Percentiles rank a stretch among this genome's conserved stretches.
These are phyloP conservation scores for Acrocyrtus sp. DNA, from an alignment of 2,888 invertebrate species.

Conservation along the genomic window DNA sequence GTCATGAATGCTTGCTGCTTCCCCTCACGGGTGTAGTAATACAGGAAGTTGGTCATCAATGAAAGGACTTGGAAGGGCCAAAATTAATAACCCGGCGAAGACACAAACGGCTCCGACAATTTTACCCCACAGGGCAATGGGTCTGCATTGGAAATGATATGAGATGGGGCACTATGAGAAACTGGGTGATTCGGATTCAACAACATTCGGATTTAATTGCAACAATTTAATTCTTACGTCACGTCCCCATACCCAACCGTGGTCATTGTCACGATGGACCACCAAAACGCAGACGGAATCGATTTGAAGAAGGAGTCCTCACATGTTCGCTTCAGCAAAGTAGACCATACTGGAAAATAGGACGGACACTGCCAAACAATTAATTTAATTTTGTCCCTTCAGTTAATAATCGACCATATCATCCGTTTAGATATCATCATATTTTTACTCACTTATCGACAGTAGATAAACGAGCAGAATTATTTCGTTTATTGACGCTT, in stretches of 20 bases:
- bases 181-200: not conserved
- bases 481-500: slow-evolving; percentile 96
- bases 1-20: too few species aligned
- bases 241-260: not conserved
- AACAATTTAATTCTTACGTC: not conserved
- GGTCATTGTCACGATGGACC: not conserved
- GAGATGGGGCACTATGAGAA: not conserved
- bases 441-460: slow-evolving; percentile 88
- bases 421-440: not conserved
- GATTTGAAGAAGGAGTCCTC: slow-evolving; percentile 79
- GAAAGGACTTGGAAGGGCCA: not conserved
- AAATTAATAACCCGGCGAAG: not conserved
- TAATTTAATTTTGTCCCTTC: not conserved
- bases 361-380: slow-evolving; percentile 74
- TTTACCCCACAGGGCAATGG: not conserved
- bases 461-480: slow-evolving; percentile 97
- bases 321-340: slow-evolving; percentile 96
- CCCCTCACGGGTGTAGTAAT: too few species aligned
- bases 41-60: not conserved
- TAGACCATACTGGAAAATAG: slow-evolving; percentile 98
- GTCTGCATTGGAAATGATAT: not conserved
- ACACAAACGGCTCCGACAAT: not conserved
- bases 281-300: not conserved
- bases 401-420: not conserved
- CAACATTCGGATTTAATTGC: not conserved